Evolutionary conservation across 2,888 invertebrate genomes (phyloP).

Genomic region (Teinopalpus imperialis): DNA sequence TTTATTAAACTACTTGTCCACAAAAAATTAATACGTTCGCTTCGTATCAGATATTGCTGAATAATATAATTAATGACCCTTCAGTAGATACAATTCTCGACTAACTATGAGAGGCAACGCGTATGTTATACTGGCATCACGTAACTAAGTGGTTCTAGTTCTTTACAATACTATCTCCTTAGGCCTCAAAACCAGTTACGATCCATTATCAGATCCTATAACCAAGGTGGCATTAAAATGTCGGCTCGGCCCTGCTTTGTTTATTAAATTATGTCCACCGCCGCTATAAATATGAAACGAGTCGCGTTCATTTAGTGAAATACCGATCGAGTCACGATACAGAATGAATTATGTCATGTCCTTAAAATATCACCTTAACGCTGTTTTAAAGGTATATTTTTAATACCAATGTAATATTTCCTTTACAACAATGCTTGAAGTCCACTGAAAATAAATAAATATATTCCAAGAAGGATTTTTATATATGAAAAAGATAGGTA

Average conservation of each 20-base stretch:
- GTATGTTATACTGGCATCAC: conserved; percentile 67
- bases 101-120: conserved; percentile 56
- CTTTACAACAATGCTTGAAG: conserved; percentile 9
- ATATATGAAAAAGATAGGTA: too few species aligned
- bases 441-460: too few species aligned
- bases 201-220: conserved; percentile 77
- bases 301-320: conserved; percentile 78
- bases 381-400: conserved; percentile 53
- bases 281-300: conserved; percentile 69
- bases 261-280: conserved; percentile 81
- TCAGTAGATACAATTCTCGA: conserved; percentile 62
- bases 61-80: conserved; percentile 70
- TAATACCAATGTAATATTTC: conserved; percentile 37
- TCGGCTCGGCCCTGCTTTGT: conserved; percentile 73
- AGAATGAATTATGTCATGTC: conserved; percentile 70
- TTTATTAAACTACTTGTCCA: conserved; percentile 1
- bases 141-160: conserved; percentile 73
- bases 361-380: conserved; percentile 61
- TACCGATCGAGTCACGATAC: conserved; percentile 74
- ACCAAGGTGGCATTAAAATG: conserved; percentile 76
- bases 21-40: conserved; percentile 30
- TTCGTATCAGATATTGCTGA: conserved; percentile 64
- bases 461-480: too few species aligned
- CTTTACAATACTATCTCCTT: conserved; percentile 77
- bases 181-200: conserved; percentile 73